Conservation (phyloP, 2,888 invertebrate species). For the Alentia gelatinosa region DNA sequence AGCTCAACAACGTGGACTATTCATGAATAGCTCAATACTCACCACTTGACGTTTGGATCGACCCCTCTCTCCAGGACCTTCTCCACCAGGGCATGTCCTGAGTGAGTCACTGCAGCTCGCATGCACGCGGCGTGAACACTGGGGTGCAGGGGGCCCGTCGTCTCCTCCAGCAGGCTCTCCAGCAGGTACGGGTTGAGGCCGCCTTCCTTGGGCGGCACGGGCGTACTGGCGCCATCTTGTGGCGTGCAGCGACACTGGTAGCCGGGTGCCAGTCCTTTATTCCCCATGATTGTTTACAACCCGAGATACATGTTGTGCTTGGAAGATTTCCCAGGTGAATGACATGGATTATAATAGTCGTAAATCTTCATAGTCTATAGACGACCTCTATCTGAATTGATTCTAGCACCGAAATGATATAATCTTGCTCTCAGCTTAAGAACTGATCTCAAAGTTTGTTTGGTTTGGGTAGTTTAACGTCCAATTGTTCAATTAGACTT, state of each 20-base stretch:
- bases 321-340: too few relatives aligned
- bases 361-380: too few relatives aligned
- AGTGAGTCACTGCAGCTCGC: not conserved
- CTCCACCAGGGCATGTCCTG: not conserved
- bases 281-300: not conserved
- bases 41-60: conserved; percentile 18
- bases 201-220: not conserved
- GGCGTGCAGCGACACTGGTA: not conserved
- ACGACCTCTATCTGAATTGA: too few relatives aligned
- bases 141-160: not conserved
- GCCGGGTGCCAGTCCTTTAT: not conserved
- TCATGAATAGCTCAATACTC: not conserved
- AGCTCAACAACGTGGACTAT: not conserved
- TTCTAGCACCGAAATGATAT: too few relatives aligned
- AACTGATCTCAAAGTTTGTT: too few relatives aligned
- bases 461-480: too few relatives aligned
- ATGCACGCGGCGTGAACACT: not conserved
- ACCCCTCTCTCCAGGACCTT: not conserved
- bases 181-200: conserved; percentile 5
- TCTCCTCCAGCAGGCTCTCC: conserved; percentile 16
- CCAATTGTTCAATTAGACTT: too few relatives aligned
- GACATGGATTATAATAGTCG: too few relatives aligned
- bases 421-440: too few relatives aligned
- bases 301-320: too few relatives aligned
- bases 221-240: not conserved